Evolutionary conservation across 2,888 invertebrate species (phyloP), one percentile per base, ranked within the genome.

Genomic region (Acanthococcus lagerstroemiae): DNA sequence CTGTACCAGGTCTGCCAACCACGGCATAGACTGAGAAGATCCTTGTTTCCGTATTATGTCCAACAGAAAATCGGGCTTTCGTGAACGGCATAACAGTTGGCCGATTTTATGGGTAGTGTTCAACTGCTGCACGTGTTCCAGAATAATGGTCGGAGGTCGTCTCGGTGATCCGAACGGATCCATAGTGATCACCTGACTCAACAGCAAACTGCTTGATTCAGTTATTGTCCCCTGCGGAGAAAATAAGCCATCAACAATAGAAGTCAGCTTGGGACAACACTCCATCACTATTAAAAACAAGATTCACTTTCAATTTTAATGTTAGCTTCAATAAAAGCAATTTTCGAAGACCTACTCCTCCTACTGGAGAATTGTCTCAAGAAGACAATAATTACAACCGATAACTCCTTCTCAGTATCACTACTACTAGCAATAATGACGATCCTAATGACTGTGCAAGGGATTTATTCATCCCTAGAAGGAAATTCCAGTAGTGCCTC

Each of bases 21-120:
- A 96, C 3, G 95, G 95, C 93, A 95, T 94, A 46, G 95, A 92
- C 71, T 93, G 89, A 0, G 90, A 86, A 7, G 93, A 87, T 70
- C 90, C 90, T 73, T 83, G 83, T 22, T 93, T 78, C 72, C 94
- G 90, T 75, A 96, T 95, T 68, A 96, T 89, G 74, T 94, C 91
- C 69, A 95, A 78, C 27, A 97, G 80, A 73, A 96, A 86, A 75
- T 96, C 95, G 0, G 95, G 95, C 75, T 89, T 87, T 9, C 96
- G 82, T 66, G 88, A 88, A 3, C 87, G 81, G 74, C 95, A 96
- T 70, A 96, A 80, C 73, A 93, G 80, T 76, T 93, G 90, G 3
- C 95, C 95, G 67, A 96, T 80, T 57, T 89, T 85, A 72, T 92
- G 84, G 9, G 84, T 83, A 26, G 84, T 80, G 77, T 91, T 94